Percentiles rank a stretch among this genome's conserved stretches.
phyloP scores from a whole-genome alignment of 1,140 invertebrate genomes.

The Drosophila quadrilineata region DNA sequence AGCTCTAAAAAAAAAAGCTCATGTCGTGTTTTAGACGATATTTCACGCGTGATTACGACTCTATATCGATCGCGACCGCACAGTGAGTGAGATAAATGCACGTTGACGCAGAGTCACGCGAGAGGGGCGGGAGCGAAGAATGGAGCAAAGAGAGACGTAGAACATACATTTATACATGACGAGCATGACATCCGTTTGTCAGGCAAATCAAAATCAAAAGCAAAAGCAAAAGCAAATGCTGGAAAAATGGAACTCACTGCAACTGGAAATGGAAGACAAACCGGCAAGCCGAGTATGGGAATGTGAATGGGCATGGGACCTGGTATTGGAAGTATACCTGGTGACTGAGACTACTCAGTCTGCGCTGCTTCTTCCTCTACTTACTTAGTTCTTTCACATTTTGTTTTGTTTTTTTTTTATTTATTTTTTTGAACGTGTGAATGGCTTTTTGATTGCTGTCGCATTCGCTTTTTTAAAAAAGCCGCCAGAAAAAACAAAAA shows the following conservation, averaged over 20 bases:
- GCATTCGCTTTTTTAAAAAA: constrained; percentile 48
- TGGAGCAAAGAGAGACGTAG: not conserved
- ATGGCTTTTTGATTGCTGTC: constrained; percentile 72
- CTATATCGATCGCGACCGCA: constrained; percentile 28
- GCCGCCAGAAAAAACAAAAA: constrained; percentile 1
- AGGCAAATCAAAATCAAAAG: constrained; percentile 40
- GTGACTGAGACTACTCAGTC: constrained; percentile 2
- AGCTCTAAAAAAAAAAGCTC: not conserved
- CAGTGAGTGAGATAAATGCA: constrained; percentile 51
- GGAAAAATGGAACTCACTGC: not conserved
- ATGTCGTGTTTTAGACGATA: constrained; percentile 14
- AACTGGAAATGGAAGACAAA: not conserved
- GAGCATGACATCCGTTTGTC: constrained; percentile 52
- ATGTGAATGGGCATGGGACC: not conserved
- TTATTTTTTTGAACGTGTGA: constrained; percentile 55
- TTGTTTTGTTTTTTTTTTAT: too few relatives aligned
- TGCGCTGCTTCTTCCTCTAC: constrained; percentile 17
- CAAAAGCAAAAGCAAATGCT: constrained; percentile 2
- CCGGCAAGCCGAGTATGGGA: constrained; percentile 1
- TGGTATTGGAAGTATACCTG: not conserved
- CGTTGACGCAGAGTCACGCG: constrained; percentile 27
- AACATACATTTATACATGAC: constrained; percentile 52
- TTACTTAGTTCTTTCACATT: too few relatives aligned
- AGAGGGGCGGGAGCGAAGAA: not conserved
- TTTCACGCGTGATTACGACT: constrained; percentile 26